Conservation (phyloP, 2,113 vertebrate genomes). For the Ornithorhynchus anatinus region DNA sequence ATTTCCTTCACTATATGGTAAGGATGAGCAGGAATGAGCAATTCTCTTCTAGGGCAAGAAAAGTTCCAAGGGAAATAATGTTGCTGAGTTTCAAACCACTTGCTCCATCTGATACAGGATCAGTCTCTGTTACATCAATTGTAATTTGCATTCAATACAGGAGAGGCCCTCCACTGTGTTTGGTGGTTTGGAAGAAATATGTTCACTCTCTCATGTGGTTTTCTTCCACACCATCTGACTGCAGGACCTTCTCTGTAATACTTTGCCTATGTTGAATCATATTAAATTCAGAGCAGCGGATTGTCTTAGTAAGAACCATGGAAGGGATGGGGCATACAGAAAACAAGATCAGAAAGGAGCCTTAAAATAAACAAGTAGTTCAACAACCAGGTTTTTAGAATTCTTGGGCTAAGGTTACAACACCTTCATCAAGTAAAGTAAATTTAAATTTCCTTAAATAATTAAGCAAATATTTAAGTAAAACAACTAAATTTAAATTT, state of each 20-base stretch:
- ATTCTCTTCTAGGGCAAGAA: constrained; percentile 8
- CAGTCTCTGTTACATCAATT: constrained; percentile 22
- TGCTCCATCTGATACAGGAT: constrained; percentile 8
- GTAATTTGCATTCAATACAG: neutral
- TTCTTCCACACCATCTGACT: constrained; percentile 15
- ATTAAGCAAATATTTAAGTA: too few species aligned
- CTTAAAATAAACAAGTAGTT: constrained; percentile 12
- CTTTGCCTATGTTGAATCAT: neutral
- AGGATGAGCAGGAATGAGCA: constrained; percentile 5
- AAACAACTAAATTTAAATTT: constrained; percentile 15
- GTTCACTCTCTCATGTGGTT: neutral
- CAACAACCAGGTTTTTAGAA: constrained; percentile 4
- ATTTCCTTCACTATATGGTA: constrained; percentile 30
- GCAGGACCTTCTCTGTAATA: constrained; percentile 1
- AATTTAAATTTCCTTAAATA: constrained; percentile 30
- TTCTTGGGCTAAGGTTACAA: neutral
- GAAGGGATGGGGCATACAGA: neutral
- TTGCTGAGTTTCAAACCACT: constrained; percentile 24
- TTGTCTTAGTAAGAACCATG: neutral
- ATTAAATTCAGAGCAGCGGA: constrained; percentile 27
- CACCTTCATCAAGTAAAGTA: neutral
- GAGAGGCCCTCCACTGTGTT: constrained; percentile 30
- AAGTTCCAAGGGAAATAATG: neutral
- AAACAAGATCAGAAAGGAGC: neutral
- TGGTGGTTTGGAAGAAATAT: constrained; percentile 22